Base-by-base conservation (phyloP, 2,797 vertebrate species). In the Myotis findleyi region DNA sequence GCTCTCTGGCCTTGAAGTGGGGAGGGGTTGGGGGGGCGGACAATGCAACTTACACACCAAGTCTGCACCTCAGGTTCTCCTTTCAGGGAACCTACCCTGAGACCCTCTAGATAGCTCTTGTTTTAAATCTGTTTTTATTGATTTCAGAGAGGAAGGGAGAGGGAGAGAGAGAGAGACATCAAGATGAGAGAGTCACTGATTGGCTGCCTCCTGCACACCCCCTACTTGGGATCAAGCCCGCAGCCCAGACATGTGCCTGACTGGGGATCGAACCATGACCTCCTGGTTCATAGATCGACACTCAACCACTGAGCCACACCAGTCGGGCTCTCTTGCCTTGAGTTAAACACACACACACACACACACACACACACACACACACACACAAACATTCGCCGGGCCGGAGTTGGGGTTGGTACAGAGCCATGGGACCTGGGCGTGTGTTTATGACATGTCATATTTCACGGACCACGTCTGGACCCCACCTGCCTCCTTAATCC, bases 401-500 rank as follows among this genome's bases (percentile, higher is more conserved):
- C 86, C 84, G 83, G 81, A 66, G n/a, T 44, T n/a, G 64, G 69
- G 66, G 89, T 81, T 84, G 51, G 85, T 93, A 20, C 57, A 30
- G 73, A 87, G 90, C 91, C 87, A 18, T 30, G 71, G 41, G 89
- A 47, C 79, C 92, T 91, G 96, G 98, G 97, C 90, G 92, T 97
- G 95, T 98, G 97, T 98, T 98, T 98, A 98, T 98, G 97, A 97
- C 93, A 88, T 98, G 98, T 98, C 97, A 95, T 75, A 98, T 92
- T 96, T 88, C 96, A 97, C 57, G 97, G 98, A 95, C 93, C 93
- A 68, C 76, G 98, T 97, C 97, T 98, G 97, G 98, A 96, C 97
- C 96, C 98, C 98, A 98, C 98, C 98, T 98, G 98, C 97, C 96
- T 92, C 89, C 97, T 93, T 96, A 94, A 97, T 97, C 97, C 95